These are phyloP conservation scores for Rhinolophus sinicus DNA, from an alignment of 2,113 vertebrate genomes.

Conservation along the genomic window DNA sequence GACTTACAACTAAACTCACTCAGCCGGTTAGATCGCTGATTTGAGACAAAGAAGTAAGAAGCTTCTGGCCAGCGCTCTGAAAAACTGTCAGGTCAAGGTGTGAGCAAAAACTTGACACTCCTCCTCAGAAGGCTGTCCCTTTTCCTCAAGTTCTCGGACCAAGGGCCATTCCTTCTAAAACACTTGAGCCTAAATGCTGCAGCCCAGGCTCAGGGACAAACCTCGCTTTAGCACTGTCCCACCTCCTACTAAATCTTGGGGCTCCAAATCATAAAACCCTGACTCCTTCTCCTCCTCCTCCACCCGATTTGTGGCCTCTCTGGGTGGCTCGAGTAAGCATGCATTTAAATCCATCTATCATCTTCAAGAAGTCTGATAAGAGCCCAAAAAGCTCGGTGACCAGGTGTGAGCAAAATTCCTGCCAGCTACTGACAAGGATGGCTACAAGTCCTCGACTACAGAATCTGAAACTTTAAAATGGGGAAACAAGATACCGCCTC, in stretches of 20 bases:
- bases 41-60: not conserved
- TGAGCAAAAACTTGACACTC: not conserved
- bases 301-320: not conserved
- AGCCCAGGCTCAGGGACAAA: not conserved
- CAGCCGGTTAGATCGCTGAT: not conserved
- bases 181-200: not conserved
- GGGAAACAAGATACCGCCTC: not conserved
- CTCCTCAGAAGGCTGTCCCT: not conserved
- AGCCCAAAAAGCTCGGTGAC: not conserved
- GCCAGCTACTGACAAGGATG: not conserved
- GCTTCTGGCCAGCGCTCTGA: not conserved
- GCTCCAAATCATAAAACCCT: not conserved
- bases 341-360: not conserved
- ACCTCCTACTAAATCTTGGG: not conserved
- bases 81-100: not conserved
- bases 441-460: not conserved
- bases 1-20: slow-evolving; percentile 42
- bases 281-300: not conserved
- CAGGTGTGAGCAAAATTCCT: not conserved
- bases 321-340: not conserved
- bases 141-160: not conserved
- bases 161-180: not conserved
- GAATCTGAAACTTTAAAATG: not conserved
- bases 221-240: not conserved
- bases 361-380: not conserved